These are phyloP conservation scores for Prenolepis imparis DNA, from an alignment of 2,888 invertebrate genomes.

Conservation along the genomic window DNA sequence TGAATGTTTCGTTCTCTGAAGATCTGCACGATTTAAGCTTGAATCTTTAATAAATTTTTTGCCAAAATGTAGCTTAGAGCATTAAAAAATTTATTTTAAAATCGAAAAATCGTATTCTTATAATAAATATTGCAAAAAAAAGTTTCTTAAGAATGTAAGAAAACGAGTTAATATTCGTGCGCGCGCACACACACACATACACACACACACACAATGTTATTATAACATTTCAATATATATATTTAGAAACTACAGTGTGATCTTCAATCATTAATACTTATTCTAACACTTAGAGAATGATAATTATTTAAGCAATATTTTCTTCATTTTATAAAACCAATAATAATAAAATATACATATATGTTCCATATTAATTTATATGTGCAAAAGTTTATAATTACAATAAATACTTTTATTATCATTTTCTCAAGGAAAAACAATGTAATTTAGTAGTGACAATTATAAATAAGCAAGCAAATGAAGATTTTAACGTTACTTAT, in stretches of 20 bases:
- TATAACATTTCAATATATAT: neutral
- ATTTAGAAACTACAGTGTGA: neutral
- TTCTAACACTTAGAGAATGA: neutral
- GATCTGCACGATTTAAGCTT: neutral
- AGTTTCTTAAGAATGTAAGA: neutral
- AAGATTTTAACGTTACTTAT: neutral
- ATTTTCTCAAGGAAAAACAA: neutral
- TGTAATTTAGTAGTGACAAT: neutral
- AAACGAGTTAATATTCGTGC: neutral
- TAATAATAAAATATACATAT: neutral
- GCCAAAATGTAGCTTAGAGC: too few relatives aligned
- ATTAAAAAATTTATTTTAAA: too few relatives aligned
- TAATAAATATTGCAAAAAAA: neutral
- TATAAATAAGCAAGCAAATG: neutral
- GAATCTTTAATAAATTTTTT: constrained; percentile 2
- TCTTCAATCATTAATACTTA: neutral
- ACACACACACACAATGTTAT: neutral
- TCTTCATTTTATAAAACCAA: neutral
- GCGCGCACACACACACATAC: too few relatives aligned
- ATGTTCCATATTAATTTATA: too few relatives aligned
- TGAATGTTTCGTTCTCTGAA: neutral
- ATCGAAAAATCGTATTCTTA: too few relatives aligned
- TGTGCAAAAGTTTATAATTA: neutral
- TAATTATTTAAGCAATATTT: neutral
- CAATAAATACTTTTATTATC: neutral